These are phyloP conservation scores for Andrena bucephala DNA, from an alignment of 2,888 invertebrate species.

Conservation along the genomic window DNA sequence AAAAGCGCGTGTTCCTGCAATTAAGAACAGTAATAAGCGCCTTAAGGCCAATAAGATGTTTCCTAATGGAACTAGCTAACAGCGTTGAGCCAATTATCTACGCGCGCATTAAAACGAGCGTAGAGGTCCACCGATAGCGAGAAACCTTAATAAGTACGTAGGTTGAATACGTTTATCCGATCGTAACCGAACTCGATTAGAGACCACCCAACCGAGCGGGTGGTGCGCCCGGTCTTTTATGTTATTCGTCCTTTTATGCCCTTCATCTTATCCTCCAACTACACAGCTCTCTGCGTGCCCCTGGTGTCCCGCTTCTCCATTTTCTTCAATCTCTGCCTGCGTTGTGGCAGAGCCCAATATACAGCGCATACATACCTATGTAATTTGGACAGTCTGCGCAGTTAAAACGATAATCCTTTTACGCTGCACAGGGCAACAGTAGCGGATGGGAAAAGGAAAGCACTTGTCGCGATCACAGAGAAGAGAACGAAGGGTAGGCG, in stretches of 20 bases:
- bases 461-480: conserved; percentile 1
- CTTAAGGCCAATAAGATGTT: conserved; percentile 84
- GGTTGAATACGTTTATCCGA: conserved; percentile 41
- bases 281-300: too few species aligned
- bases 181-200: conserved; percentile 48
- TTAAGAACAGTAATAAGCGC: conserved; percentile 82
- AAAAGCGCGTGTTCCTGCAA: conserved; percentile 79
- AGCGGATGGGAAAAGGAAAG: neutral
- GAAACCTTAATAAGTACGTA: conserved; percentile 38
- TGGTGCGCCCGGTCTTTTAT: conserved; percentile 12
- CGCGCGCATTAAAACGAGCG: conserved; percentile 69
- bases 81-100: conserved; percentile 82
- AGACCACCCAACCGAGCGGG: conserved; percentile 16
- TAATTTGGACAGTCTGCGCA: too few species aligned
- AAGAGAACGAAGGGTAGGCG: neutral
- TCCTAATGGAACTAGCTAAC: conserved; percentile 82
- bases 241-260: neutral
- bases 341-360: too few species aligned
- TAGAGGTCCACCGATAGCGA: conserved; percentile 56
- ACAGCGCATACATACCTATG: too few species aligned
- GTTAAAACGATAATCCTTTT: conserved; percentile 3
- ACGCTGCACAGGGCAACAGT: neutral
- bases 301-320: too few species aligned
- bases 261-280: neutral
- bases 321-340: too few species aligned